Percentiles rank a stretch among this genome's conserved stretches.
Conservation (phyloP, 2,888 invertebrate genomes). For the Amphipyra berbera region DNA sequence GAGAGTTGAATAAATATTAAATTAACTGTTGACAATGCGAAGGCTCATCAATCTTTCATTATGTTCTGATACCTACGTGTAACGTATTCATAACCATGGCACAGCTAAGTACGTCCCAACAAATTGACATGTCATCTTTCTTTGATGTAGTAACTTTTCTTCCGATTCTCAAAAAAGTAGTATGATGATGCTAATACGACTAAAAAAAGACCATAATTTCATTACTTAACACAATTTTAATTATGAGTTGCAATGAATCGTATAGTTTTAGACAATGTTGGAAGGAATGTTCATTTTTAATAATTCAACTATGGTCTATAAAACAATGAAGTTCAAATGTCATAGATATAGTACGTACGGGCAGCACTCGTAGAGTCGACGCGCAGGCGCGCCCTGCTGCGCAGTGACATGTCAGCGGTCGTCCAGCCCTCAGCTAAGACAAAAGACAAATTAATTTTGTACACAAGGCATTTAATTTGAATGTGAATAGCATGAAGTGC, state of each 20-base stretch:
- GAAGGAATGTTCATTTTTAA: constrained; percentile 7
- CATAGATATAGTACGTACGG: constrained; percentile 33
- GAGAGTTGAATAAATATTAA: constrained; percentile 71
- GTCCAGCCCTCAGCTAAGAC: constrained; percentile 80
- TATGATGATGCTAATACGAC: neutral
- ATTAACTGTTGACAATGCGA: constrained; percentile 76
- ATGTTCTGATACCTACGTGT: too few species aligned
- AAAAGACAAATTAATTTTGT: constrained; percentile 90
- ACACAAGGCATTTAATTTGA: constrained; percentile 90
- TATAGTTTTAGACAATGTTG: neutral
- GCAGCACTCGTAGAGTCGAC: constrained; percentile 36
- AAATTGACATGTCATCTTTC: constrained; percentile 81
- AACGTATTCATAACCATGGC: constrained; percentile 72
- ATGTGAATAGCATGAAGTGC: constrained; percentile 90
- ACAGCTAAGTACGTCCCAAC: constrained; percentile 64
- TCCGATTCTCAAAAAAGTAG: constrained; percentile 55
- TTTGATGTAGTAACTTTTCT: constrained; percentile 72
- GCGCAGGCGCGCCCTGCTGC: constrained; percentile 77
- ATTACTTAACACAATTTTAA: neutral
- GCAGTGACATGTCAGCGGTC: constrained; percentile 82
- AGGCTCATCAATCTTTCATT: constrained; percentile 76
- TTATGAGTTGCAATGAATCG: neutral
- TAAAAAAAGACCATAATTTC: neutral
- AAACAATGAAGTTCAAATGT: constrained; percentile 55
- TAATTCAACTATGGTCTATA: constrained; percentile 25